Percentiles rank a stretch among this genome's conserved stretches.
phyloP scores from a whole-genome alignment of 2,888 invertebrate genomes.

The Cephus rjabovi region DNA sequence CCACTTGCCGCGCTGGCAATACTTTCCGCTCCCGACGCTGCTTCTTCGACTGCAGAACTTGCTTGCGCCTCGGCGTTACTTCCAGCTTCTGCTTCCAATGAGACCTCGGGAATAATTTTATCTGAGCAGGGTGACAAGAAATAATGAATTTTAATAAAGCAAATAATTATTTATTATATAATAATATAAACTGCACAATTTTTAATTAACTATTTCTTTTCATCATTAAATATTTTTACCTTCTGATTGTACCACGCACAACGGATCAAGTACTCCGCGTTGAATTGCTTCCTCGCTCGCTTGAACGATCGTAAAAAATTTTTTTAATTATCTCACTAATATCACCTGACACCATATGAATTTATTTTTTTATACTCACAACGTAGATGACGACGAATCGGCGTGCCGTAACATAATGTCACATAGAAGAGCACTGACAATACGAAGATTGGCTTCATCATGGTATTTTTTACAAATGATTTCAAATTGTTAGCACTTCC shows the following conservation, averaged over 20 bases:
- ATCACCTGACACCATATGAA: not conserved
- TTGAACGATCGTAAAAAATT: not conserved
- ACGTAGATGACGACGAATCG: not conserved
- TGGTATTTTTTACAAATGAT: not conserved
- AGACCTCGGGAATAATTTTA: not conserved
- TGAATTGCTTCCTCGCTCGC: not conserved
- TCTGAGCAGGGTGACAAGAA: not conserved
- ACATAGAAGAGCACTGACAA: not conserved
- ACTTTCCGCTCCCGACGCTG: not conserved
- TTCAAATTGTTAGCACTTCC: not conserved
- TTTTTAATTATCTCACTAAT: not conserved
- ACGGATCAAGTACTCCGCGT: not conserved
- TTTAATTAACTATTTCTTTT: not conserved
- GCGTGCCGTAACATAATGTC: not conserved
- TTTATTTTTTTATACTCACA: not conserved
- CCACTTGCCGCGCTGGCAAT: not conserved
- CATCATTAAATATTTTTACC: not conserved
- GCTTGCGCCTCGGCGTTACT: not conserved
- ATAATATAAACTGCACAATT: too few relatives aligned
- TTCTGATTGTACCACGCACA: not conserved
- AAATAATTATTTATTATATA: too few relatives aligned
- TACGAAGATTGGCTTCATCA: not conserved
- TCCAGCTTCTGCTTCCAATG: not conserved
- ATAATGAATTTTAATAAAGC: too few relatives aligned
- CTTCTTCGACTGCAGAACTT: not conserved